Evolutionary conservation across 92 coral and sea anemone genomes (phyloP).

Genomic region (Montipora capitata): DNA sequence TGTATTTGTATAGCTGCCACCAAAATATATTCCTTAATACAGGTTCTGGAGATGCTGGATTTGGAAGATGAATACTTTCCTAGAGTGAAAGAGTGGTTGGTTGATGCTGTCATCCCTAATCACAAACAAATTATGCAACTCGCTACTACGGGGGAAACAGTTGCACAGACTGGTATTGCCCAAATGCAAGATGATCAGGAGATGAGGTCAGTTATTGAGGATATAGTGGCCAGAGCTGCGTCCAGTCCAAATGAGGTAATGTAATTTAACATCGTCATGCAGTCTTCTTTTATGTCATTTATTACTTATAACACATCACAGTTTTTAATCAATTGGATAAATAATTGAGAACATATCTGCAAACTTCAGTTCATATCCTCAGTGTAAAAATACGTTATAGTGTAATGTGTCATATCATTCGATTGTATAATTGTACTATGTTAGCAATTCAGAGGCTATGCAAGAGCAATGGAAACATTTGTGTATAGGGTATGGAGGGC

Average conservation of each 20-base stretch:
- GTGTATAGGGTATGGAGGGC: no score
- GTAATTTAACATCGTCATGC: background rate
- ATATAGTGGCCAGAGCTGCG: background rate
- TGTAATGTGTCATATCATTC: no score
- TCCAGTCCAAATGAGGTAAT: background rate
- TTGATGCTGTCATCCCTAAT: background rate
- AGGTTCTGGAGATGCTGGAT: conserved; percentile 15
- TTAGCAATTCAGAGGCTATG: no score
- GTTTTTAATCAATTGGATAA: background rate
- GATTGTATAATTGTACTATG: no score
- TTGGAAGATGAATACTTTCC: background rate
- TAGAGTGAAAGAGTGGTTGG: background rate
- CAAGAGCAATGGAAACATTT: no score
- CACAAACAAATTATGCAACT: background rate
- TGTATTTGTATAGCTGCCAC: background rate
- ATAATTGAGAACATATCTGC: background rate
- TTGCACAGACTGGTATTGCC: background rate
- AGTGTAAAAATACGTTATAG: background rate
- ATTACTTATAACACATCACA: background rate
- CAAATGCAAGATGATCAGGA: background rate
- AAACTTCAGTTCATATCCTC: background rate
- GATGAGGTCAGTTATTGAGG: background rate
- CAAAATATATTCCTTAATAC: background rate
- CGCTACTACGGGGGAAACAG: background rate
- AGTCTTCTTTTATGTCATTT: background rate